Evolutionary conservation across 2,113 vertebrate genomes (phyloP).

Genomic region (Daubentonia madagascariensis): DNA sequence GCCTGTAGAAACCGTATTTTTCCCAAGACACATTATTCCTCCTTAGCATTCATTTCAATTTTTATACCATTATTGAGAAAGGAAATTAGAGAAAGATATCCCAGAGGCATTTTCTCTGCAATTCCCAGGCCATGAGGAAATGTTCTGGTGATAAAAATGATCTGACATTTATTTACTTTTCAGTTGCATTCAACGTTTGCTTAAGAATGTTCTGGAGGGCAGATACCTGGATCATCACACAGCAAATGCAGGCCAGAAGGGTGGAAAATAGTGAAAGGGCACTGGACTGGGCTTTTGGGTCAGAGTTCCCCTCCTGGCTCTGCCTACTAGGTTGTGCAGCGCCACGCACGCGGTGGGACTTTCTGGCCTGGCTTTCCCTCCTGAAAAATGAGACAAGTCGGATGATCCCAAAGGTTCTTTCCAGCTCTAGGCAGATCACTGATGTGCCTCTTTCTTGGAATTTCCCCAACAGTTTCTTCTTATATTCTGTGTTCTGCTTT

Average conservation of each 20-base stretch:
- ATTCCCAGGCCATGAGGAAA: not conserved
- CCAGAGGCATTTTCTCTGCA: slow-evolving; percentile 23
- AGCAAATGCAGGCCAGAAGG: not conserved
- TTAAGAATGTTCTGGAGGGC: slow-evolving; percentile 16
- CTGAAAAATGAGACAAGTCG: not conserved
- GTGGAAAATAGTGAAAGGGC: not conserved
- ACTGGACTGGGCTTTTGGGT: not conserved
- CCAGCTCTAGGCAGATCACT: not conserved
- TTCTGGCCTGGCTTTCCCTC: not conserved
- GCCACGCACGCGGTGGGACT: not conserved
- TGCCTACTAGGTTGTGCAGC: not conserved
- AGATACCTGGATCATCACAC: not conserved
- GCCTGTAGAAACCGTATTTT: not conserved
- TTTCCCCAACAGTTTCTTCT: not conserved
- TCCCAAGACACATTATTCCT: not conserved
- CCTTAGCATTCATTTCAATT: slow-evolving; percentile 38
- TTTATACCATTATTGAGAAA: slow-evolving; percentile 36
- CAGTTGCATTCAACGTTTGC: not conserved
- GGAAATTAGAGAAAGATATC: slow-evolving; percentile 27
- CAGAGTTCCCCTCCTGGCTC: not conserved
- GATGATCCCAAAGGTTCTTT: not conserved
- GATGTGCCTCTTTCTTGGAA: not conserved
- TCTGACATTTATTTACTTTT: slow-evolving; percentile 46
- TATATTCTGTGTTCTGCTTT: not conserved
- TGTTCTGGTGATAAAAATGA: not conserved